Evolutionary conservation across 1,140 invertebrate species (phyloP).

Genomic region (Anoplophora glabripennis): DNA sequence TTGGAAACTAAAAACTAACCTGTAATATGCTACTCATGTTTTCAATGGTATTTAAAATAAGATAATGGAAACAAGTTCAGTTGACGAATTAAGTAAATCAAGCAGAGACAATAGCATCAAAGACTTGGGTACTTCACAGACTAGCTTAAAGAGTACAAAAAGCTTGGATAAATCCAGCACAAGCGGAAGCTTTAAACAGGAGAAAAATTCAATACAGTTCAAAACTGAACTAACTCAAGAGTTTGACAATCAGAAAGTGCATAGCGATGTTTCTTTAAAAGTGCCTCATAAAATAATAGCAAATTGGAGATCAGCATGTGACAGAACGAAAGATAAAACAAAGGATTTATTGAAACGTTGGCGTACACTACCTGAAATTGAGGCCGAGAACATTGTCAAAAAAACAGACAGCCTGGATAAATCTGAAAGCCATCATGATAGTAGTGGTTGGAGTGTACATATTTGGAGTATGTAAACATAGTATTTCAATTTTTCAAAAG

Average conservation of each 20-base stretch:
- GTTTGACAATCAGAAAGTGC: constrained; percentile 34
- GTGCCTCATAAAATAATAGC: constrained; percentile 65
- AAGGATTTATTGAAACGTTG: constrained; percentile 66
- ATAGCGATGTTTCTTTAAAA: constrained; percentile 52
- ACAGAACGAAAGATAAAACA: constrained; percentile 65
- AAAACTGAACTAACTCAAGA: constrained; percentile 43
- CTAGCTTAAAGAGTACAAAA: constrained; percentile 45
- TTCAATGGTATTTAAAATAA: constrained; percentile 5
- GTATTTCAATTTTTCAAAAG: neutral
- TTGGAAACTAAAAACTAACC: no score
- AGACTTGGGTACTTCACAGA: constrained; percentile 41
- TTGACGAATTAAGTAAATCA: constrained; percentile 31
- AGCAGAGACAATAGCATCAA: constrained; percentile 44
- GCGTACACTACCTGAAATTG: constrained; percentile 61
- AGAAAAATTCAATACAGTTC: constrained; percentile 45
- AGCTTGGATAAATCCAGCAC: constrained; percentile 40
- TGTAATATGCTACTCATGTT: no score
- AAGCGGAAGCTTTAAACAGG: constrained; percentile 43
- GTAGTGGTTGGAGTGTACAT: constrained; percentile 64
- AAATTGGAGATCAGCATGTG: constrained; percentile 68
- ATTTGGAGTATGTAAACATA: constrained; percentile 62
- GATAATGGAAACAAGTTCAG: constrained; percentile 31
- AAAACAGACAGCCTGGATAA: constrained; percentile 40
- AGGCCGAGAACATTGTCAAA: constrained; percentile 35
- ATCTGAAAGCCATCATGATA: constrained; percentile 43